Evolutionary conservation across 1,140 invertebrate genomes (phyloP), one percentile per base, ranked within the genome.

Genomic region (Diorhabda carinulata): DNA sequence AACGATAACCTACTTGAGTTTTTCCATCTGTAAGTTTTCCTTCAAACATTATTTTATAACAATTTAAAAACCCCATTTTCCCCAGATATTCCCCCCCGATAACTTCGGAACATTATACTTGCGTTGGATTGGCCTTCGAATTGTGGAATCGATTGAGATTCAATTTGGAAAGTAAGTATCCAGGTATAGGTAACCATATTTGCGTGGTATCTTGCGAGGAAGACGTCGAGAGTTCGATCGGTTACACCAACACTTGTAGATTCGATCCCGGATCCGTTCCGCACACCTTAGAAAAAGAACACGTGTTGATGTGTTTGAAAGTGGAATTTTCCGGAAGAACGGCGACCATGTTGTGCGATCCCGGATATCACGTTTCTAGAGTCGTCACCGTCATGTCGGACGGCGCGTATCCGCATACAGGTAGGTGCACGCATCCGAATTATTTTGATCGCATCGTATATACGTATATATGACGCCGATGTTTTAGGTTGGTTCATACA

Each of bases 151-250:
- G 87, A 68, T 82, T 91, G 57, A 81, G 82, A 58, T 80, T 73
- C 68, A 80, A 81, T 72, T 79, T 88, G 5, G 84, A 85, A 66
- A 78, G 84, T 62, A 84, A 85, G 73, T 90, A 87, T 73, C 87
- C 89, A n/a, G 87, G 88, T 64, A 82, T 92, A 72, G 83, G 82
- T 6, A 84, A 84, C 64, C 86, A 87, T 75, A 85, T 91, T 65
- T 92, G 88, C 76, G 83, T 96, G 74, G 90, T 91, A 47, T 96
- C 94, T 9, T 96, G 93, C 77, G 94, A 96, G 83, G 95, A 97
- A 82, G 90, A 89, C 61, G 90, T 93, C 67, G 88, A 86, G 57
- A 85, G 89, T 61, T 83, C 89, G 58, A 80, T 84, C n/a, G 85
- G 85, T 44, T 92, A 92, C 74, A 86, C 91, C 2, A 43, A 83